Base-by-base conservation (phyloP, 2,113 vertebrate genomes). In the Microcebus jonahi region DNA sequence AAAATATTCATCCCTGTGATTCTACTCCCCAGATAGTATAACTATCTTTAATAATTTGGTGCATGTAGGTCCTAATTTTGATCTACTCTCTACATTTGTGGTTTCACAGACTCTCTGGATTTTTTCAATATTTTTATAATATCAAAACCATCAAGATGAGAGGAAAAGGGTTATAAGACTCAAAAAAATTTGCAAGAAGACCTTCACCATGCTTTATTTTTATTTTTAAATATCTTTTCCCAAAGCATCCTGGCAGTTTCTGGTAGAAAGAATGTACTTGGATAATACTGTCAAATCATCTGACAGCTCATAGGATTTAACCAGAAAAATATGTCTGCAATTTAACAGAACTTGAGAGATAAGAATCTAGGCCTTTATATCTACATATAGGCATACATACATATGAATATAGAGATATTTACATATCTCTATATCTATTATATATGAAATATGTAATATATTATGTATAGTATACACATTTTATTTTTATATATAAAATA, bases 271-370 rank as follows among this genome's bases (percentile, higher is more conserved):
- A 87, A 68, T 29, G 67, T 92, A n/a, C 67, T 68, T 85, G 45
- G 21, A 67, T 91, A 36, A 83, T 63, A 70, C 55, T 83, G 50
- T 88, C 25, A 83, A 55, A 42, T 93, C 61, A n/a, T 63, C 39
- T 88, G 86, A 86, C 31, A 94, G 55, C 48, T 91, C 42, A 53
- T 1, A 85, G 67, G 29, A 70, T 75, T 27, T 91, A 18, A 80
- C 83, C 53, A 75, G 61, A 68, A 97, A 76, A 91, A 95, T 63
- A 11, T 36, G 23, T 63, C 57, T 93, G 39, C 61, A 81, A 82
- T 85, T 55, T 61, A 65, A 61, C 55, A 93, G 65, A 84, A 57
- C 36, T 86, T 89, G 83, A 53, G 63, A 91, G 76, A 88, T 63
- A 61, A 81, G 42, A 75, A 95, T 79, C 39, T 14, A 79, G 7